phyloP scores from a whole-genome alignment of 2,888 invertebrate genomes.

The Priapulus caudatus region DNA sequence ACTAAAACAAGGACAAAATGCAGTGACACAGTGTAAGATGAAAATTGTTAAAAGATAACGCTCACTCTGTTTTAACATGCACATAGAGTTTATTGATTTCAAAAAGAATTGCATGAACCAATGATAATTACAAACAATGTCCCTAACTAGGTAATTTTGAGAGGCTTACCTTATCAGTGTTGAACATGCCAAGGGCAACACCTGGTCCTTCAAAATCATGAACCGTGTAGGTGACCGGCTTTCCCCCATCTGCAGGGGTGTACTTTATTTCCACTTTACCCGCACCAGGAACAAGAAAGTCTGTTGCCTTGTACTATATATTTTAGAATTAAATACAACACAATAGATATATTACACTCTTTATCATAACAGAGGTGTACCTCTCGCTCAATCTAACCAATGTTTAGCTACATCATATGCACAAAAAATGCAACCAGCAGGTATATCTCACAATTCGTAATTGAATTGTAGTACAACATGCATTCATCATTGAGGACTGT shows the following conservation, averaged over 20 bases:
- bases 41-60: too few species aligned
- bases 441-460: too few species aligned
- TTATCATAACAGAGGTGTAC: too few species aligned
- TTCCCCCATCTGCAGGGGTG: slow-evolving; percentile 50
- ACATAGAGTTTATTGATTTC: too few species aligned
- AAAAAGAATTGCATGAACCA: too few species aligned
- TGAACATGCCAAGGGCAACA: slow-evolving; percentile 84
- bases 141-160: neutral
- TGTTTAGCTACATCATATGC: too few species aligned
- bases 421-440: too few species aligned
- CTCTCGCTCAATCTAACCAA: too few species aligned
- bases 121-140: neutral
- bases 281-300: slow-evolving; percentile 81
- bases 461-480: too few species aligned
- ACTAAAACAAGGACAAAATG: slow-evolving; percentile 32
- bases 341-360: neutral
- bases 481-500: too few species aligned
- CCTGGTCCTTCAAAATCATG: slow-evolving; percentile 69
- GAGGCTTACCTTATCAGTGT: slow-evolving; percentile 79
- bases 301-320: slow-evolving; percentile 85
- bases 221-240: slow-evolving; percentile 54
- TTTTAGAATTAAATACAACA: neutral
- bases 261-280: slow-evolving; percentile 77
- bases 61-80: too few species aligned
- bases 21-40: too few species aligned